Base-by-base conservation (phyloP, 1,140 invertebrate species). In the Hyphantria cunea region DNA sequence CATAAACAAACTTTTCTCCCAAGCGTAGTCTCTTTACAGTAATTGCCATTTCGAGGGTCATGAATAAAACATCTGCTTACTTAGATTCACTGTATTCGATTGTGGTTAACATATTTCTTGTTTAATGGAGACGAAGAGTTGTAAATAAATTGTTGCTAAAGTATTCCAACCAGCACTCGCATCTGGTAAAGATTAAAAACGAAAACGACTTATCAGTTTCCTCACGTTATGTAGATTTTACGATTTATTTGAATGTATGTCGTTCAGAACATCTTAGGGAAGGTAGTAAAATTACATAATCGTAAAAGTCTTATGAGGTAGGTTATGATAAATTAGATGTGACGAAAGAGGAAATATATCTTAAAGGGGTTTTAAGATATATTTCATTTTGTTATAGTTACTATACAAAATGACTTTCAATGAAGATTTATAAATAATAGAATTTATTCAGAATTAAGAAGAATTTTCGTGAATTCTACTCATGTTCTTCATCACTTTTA, bases 61-160 rank as follows among this genome's bases (percentile, higher is more conserved):
- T 79, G 79, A 76, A 82, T 82, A 79, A 82, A 76, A 78, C 76
- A 77, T 78, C 67, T 66, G 71, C 72, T 69, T 68, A 66, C 70
- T 70, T 69, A 76, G 71, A 62, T 72, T 72, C 65, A 49, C 64
- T 55, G 67, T 61, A 63, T 74, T 70, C 50, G 70, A 76, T 70
- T 72, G 56, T 72, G 73, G 64, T 66, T 69, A 73, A 65, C 56
- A 60, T 69, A 64, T 64, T 65, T 64, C 59, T 58, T 54, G 55
- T 65, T 65, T 66, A 66, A 53, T 60, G 64, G 54, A 53, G 64
- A 66, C 58, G 55, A 51, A 66, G 48, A 54, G 54, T 66, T 66
- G 47, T 45, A 53, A 68, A 64, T 53, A 64, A 59, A 68, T 44
- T 63, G 51, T 48, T 42, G 60, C 42, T 54, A 60, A 50, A 51